A percentile compares a stretch with the other conserved stretches of the same genome.
These are phyloP conservation scores for Sebastolobus alascanus DNA, from an alignment of 2,797 vertebrate genomes.

Conservation along the genomic window DNA sequence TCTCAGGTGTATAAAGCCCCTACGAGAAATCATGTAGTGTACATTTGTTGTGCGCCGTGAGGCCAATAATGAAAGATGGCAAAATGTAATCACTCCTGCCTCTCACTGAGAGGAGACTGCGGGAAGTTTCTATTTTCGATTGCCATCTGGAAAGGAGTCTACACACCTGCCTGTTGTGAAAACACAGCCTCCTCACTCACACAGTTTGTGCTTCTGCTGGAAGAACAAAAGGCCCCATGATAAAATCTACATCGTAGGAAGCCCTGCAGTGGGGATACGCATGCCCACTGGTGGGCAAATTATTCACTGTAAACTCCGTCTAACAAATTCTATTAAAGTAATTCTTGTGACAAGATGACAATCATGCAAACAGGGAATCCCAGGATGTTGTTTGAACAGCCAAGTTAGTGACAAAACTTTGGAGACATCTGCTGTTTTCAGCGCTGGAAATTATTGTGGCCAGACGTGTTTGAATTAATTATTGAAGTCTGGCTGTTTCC, in stretches of 20 bases:
- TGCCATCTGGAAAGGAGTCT: constrained; percentile 73
- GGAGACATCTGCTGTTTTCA: constrained; percentile 78
- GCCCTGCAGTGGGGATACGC: constrained; percentile 34
- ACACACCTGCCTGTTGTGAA: constrained; percentile 83
- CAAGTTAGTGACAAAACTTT: constrained; percentile 72
- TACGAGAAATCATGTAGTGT: constrained; percentile 29
- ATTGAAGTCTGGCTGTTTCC: constrained; percentile 75
- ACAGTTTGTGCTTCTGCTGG: constrained; percentile 53
- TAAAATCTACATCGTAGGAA: constrained; percentile 41
- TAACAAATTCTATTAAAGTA: constrained; percentile 28
- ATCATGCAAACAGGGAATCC: constrained; percentile 56
- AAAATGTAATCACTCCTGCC: constrained; percentile 63
- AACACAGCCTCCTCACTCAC: constrained; percentile 71
- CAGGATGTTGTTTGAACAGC: constrained; percentile 62
- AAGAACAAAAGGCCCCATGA: constrained; percentile 64
- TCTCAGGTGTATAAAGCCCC: constrained; percentile 30
- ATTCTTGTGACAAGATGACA: constrained; percentile 48
- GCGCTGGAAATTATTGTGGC: constrained; percentile 70
- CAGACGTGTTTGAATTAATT: constrained; percentile 76
- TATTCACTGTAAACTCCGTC: constrained; percentile 30
- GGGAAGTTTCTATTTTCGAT: constrained; percentile 80
- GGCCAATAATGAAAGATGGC: constrained; percentile 58
- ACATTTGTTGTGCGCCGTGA: constrained; percentile 46
- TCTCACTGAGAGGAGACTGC: constrained; percentile 66
- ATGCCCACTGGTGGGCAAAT: constrained; percentile 25